These are phyloP conservation scores for Scartelaos histophorus DNA, from an alignment of 2,113 vertebrate genomes.

Conservation along the genomic window DNA sequence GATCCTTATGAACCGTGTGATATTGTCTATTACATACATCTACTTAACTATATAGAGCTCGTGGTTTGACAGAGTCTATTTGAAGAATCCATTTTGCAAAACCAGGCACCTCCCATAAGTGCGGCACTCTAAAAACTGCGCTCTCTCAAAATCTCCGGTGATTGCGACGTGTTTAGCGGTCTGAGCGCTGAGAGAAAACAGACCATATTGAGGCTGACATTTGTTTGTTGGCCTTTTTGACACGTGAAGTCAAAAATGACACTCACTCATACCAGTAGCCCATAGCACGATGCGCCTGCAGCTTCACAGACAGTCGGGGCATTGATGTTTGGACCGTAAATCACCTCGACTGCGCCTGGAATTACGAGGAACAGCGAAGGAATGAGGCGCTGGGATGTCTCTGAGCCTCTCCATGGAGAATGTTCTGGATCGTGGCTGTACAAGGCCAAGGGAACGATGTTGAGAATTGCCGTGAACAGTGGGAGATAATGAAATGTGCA, in stretches of 20 bases:
- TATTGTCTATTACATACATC: too few species aligned
- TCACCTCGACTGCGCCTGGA: conserved; percentile 55
- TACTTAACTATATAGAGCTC: too few species aligned
- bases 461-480: conserved; percentile 40
- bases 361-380: conserved; percentile 52
- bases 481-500: conserved; percentile 69
- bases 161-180: conserved; percentile 8
- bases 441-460: conserved; percentile 34
- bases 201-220: conserved; percentile 42
- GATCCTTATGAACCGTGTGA: too few species aligned
- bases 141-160: conserved; percentile 41
- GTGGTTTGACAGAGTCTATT: neutral
- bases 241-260: conserved; percentile 44
- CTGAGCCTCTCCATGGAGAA: conserved; percentile 27
- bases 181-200: conserved; percentile 41
- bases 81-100: conserved; percentile 31
- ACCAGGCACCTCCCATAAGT: conserved; percentile 38
- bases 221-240: conserved; percentile 48
- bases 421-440: conserved; percentile 29
- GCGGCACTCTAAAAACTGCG: conserved; percentile 33
- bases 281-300: conserved; percentile 19
- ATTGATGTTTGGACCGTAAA: conserved; percentile 52
- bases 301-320: conserved; percentile 38
- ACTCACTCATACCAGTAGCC: conserved; percentile 39
- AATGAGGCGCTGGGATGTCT: conserved; percentile 23